Evolutionary conservation across 2,888 invertebrate genomes (phyloP), one percentile per base, ranked within the genome.

Genomic region (Cyaniris semiargus): DNA sequence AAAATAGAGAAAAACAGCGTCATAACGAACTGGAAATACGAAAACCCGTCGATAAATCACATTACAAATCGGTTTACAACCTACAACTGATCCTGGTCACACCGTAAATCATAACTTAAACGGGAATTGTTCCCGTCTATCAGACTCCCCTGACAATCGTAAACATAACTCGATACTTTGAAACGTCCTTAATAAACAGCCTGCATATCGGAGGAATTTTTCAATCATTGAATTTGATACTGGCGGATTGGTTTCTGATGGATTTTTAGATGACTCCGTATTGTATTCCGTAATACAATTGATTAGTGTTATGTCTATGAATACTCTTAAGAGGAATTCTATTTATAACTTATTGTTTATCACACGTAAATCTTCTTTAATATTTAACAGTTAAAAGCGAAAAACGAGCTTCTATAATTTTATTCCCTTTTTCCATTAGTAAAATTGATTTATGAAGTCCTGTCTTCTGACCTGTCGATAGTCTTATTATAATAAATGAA

Each of bases 1-100:
- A 66, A 66, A 66, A 66, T 66, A 66, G 38, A 38, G 38, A 71
- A 71, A 71, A 71, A 38, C 38, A 34, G 21, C 71, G 10, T 10
- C 71, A 38, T 71, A 71, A 71, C 71, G 71, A 77, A 70, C 70
- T 58, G 81, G 81, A 81, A 84, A 85, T 85, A 85, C 87, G 86
- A 89, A 88, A 90, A 89, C 84, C 90, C 86, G 82, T 82, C 89
- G 83, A 91, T 92, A 93, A 91, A 92, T 93, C 91, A 90, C 82
- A 90, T 90, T 90, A 89, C 90, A 92, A 90, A 91, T 92, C 88
- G 89, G 83, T 87, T 92, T 88, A 89, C 87, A 89, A 85, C 88
- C 85, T 86, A 85, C 87, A 89, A 87, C 86, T 88, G 87, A 90
- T 90, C 85, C 85, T 85, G 86, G 84, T 87, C 86, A 80, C 81